A percentile compares a stretch with the other conserved stretches of the same genome.
These are phyloP conservation scores for Percopsis omiscomaycus DNA, from an alignment of 2,797 vertebrate genomes.

Conservation along the genomic window DNA sequence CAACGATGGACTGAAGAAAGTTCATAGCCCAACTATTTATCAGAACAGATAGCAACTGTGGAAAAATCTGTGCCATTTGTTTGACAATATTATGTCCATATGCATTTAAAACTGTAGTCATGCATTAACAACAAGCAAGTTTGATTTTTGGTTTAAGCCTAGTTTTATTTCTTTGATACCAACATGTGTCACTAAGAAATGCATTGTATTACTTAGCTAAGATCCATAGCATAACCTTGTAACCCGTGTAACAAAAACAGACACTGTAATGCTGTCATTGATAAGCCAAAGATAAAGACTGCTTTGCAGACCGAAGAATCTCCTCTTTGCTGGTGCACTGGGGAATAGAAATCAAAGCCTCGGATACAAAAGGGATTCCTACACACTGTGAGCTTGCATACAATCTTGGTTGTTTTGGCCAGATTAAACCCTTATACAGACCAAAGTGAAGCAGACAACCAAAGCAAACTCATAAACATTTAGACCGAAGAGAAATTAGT, in stretches of 20 bases:
- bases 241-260: slow-evolving; percentile 27
- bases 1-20: slow-evolving; percentile 29
- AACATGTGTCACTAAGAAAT: slow-evolving; percentile 22
- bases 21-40: slow-evolving; percentile 42
- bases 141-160: slow-evolving; percentile 33
- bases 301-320: slow-evolving; percentile 22
- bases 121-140: slow-evolving; percentile 17
- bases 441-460: slow-evolving; percentile 10
- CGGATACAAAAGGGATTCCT: slow-evolving; percentile 7
- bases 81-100: background rate
- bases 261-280: slow-evolving; percentile 35
- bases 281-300: slow-evolving; percentile 31
- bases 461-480: slow-evolving; percentile 19
- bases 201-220: slow-evolving; percentile 24
- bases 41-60: slow-evolving; percentile 36
- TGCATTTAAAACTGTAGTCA: background rate
- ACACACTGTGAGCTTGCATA: slow-evolving; percentile 10
- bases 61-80: background rate
- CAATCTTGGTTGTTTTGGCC: slow-evolving; percentile 1
- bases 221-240: slow-evolving; percentile 45
- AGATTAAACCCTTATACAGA: background rate
- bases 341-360: slow-evolving; percentile 12
- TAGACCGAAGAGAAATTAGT: slow-evolving; percentile 7
- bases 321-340: slow-evolving; percentile 6
- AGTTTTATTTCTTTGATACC: slow-evolving; percentile 32